phyloP scores from a whole-genome alignment of 2,797 vertebrate species.

The Phrynocephalus guinanensis region DNA sequence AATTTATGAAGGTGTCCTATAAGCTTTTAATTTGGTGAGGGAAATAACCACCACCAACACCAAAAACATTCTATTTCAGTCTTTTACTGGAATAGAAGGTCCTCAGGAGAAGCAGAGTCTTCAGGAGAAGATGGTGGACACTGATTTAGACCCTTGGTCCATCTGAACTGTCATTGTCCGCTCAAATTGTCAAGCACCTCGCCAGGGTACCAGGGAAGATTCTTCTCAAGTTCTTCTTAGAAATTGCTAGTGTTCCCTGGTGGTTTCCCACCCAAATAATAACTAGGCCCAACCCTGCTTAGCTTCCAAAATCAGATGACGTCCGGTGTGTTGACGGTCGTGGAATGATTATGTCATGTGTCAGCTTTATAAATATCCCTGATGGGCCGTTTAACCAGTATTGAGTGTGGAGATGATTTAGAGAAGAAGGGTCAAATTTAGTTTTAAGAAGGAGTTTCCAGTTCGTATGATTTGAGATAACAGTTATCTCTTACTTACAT shows the following conservation, averaged over 20 bases:
- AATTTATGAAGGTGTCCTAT: slow-evolving; percentile 4
- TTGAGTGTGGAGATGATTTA: background rate
- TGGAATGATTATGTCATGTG: background rate
- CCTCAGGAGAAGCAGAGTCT: background rate
- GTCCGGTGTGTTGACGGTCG: too few relatives aligned
- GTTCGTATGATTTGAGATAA: background rate
- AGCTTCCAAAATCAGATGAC: too few relatives aligned
- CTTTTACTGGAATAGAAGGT: background rate
- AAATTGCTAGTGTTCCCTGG: too few relatives aligned
- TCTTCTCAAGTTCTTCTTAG: too few relatives aligned
- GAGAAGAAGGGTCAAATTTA: background rate
- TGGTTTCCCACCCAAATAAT: too few relatives aligned
- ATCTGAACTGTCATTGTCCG: too few relatives aligned
- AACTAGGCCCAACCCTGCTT: too few relatives aligned
- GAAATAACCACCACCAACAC: background rate
- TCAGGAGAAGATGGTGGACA: background rate
- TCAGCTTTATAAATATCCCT: background rate
- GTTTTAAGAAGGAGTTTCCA: background rate
- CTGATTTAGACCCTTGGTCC: too few relatives aligned
- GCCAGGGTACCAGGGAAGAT: too few relatives aligned
- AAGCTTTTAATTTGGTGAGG: slow-evolving; percentile 1
- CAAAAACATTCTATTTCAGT: background rate
- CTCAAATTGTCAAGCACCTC: too few relatives aligned
- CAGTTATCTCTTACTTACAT: background rate
- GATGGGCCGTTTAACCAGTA: background rate